Evolutionary conservation across 2,888 invertebrate genomes (phyloP).

Genomic region (Lasioglossum oenotherae): DNA sequence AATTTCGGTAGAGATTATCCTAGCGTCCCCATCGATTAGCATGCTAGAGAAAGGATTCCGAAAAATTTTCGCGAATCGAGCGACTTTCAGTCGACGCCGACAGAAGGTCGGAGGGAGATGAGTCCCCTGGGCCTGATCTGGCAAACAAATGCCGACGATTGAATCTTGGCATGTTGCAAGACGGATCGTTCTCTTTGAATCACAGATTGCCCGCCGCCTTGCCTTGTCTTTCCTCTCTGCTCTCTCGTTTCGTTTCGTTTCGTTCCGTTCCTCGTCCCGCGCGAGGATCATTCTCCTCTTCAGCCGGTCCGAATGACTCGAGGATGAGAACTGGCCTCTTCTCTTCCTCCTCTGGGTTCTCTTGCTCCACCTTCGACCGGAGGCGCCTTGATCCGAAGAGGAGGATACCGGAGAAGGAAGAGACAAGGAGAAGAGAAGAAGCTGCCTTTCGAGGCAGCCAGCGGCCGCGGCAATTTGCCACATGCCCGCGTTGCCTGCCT

Average conservation of each 20-base stretch:
- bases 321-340: slow-evolving; percentile 33
- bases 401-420: slow-evolving; percentile 14
- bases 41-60: neutral
- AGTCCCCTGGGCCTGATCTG: slow-evolving; percentile 82
- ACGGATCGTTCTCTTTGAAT: slow-evolving; percentile 83
- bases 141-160: slow-evolving; percentile 83
- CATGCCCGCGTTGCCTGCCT: slow-evolving; percentile 72
- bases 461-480: slow-evolving; percentile 79
- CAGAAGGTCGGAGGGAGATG: slow-evolving; percentile 55
- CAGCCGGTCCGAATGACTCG: slow-evolving; percentile 19
- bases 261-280: slow-evolving; percentile 56
- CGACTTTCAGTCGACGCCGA: neutral
- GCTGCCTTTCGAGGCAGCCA: slow-evolving; percentile 59
- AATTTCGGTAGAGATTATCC: neutral
- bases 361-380: slow-evolving; percentile 53
- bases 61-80: slow-evolving; percentile 27
- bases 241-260: neutral
- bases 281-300: slow-evolving; percentile 16
- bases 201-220: slow-evolving; percentile 80
- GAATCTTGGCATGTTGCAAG: slow-evolving; percentile 83
- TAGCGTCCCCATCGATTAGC: neutral
- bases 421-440: neutral
- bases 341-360: slow-evolving; percentile 45
- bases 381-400: slow-evolving; percentile 64
- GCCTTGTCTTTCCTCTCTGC: slow-evolving; percentile 40